A percentile compares a stretch with the other conserved stretches of the same genome.
These are phyloP conservation scores for Dromococcyx pavoninus DNA, from an alignment of 2,797 vertebrate species.

Conservation along the genomic window DNA sequence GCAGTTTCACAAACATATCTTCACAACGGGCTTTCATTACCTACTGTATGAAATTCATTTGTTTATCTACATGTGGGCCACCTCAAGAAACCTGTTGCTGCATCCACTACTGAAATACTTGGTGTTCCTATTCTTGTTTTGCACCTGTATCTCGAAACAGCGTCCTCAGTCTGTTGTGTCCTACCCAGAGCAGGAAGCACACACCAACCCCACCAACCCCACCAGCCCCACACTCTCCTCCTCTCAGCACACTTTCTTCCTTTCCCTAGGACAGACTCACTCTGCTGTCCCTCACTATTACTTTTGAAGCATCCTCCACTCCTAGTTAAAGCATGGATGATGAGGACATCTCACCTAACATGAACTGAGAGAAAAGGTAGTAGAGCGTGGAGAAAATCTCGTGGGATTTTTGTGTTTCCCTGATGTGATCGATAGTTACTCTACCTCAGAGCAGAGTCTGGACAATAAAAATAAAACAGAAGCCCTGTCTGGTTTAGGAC, in stretches of 20 bases:
- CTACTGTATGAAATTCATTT: background rate
- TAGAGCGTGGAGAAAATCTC: background rate
- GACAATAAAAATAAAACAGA: background rate
- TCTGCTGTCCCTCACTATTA: background rate
- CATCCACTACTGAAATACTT: background rate
- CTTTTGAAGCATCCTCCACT: background rate
- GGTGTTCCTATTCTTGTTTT: accelerated
- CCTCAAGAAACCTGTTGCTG: background rate
- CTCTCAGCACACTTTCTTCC: background rate
- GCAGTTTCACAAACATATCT: background rate
- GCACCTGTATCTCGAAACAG: background rate
- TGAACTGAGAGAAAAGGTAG: background rate
- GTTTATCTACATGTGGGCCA: background rate
- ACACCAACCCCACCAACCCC: background rate
- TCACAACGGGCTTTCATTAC: background rate
- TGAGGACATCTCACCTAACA: background rate
- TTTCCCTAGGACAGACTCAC: background rate
- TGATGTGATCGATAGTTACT: background rate
- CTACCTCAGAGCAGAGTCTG: accelerated
- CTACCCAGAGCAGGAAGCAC: background rate
- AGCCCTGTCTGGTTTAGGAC: background rate
- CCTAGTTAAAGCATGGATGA: background rate
- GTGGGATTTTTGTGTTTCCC: accelerated
- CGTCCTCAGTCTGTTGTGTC: background rate
- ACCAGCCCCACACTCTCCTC: background rate